Percentiles rank a stretch among this genome's conserved stretches.
Conservation (phyloP, 2,888 invertebrate species). For the Phymatocera aterrima region DNA sequence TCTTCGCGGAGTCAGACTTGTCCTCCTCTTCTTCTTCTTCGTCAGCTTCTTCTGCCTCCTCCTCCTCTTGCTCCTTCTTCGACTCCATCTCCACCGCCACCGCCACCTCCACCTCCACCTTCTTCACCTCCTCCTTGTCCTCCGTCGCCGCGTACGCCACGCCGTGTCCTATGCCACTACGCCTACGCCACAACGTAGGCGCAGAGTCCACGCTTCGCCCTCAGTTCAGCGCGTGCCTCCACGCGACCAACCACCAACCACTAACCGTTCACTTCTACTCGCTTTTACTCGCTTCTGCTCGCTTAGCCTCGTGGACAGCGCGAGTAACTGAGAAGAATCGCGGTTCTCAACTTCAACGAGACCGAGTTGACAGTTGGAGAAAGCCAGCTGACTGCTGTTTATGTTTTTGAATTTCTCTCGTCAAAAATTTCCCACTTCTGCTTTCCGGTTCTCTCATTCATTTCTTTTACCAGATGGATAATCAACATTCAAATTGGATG, state of each 20-base stretch:
- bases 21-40: constrained; percentile 50
- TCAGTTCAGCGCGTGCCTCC: constrained; percentile 74
- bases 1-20: constrained; percentile 49
- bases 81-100: background rate
- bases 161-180: constrained; percentile 55
- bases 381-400: constrained; percentile 6
- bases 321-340: constrained; percentile 14
- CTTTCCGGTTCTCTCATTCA: background rate
- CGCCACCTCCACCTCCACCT: constrained; percentile 32
- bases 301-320: constrained; percentile 32
- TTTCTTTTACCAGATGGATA: background rate
- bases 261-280: constrained; percentile 56
- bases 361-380: background rate
- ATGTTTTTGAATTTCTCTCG: background rate
- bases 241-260: constrained; percentile 74
- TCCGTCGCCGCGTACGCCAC: constrained; percentile 31
- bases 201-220: constrained; percentile 73
- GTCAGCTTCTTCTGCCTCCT: constrained; percentile 53
- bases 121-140: constrained; percentile 15
- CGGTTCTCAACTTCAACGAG: constrained; percentile 8
- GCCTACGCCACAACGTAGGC: constrained; percentile 72
- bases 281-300: constrained; percentile 54
- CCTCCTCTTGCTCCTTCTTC: background rate
- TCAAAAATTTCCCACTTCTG: background rate
- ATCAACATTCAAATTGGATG: background rate